These are phyloP conservation scores for Pristionchus exspectatus DNA, from an alignment of 2,888 invertebrate species.

Conservation along the genomic window DNA sequence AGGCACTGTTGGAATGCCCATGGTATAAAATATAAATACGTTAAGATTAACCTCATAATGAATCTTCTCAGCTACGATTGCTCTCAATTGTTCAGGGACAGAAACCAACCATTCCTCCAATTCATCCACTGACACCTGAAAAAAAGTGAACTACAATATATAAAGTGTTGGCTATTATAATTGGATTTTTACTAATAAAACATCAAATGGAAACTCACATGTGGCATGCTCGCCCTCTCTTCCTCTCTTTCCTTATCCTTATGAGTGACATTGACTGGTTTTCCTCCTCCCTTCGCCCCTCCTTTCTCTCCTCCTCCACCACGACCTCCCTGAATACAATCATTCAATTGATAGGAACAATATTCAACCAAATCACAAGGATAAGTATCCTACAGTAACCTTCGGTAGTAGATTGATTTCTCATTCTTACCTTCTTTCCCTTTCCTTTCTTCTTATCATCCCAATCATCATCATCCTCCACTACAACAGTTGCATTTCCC, in stretches of 20 bases:
- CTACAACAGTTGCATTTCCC: not conserved
- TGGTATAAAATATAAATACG: not conserved
- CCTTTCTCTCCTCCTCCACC: slow-evolving; percentile 27
- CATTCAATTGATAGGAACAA: not conserved
- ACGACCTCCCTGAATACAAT: slow-evolving; percentile 3
- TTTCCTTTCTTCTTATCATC: slow-evolving; percentile 55
- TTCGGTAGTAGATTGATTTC: not conserved
- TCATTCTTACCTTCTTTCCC: slow-evolving; percentile 47
- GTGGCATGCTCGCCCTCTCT: slow-evolving; percentile 45
- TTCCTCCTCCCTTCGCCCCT: slow-evolving; percentile 28
- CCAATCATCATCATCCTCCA: slow-evolving; percentile 53
- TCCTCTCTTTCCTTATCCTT: slow-evolving; percentile 51
- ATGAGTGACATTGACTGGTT: not conserved
- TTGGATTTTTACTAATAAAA: not conserved
- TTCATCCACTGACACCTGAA: slow-evolving; percentile 46
- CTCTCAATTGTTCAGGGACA: slow-evolving; percentile 41
- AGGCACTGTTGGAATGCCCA: not conserved
- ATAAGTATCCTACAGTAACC: not conserved
- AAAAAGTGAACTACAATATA: not conserved
- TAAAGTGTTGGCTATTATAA: not conserved
- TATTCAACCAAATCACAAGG: no score
- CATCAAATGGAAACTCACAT: slow-evolving; percentile 19
- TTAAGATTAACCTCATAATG: not conserved
- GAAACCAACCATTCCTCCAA: slow-evolving; percentile 41
- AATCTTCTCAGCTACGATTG: slow-evolving; percentile 53